Evolutionary conservation across 2,888 invertebrate genomes (phyloP), one percentile per base, ranked within the genome.

Genomic region (Zhengitettix transpicula): DNA sequence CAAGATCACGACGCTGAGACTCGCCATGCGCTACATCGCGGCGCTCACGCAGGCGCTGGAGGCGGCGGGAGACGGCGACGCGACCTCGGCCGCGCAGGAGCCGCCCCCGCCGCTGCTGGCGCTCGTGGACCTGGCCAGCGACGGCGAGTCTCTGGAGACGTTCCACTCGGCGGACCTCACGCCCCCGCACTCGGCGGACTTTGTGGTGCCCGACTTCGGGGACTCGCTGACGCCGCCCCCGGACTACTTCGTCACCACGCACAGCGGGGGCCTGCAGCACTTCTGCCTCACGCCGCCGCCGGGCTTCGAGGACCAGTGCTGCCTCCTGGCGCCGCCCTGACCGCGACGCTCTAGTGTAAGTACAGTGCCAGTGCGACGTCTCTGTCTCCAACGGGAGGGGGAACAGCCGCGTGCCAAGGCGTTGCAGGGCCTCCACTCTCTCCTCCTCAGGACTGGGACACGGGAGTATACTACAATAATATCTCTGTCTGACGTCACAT

Each of bases 1-100:
- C 56, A 93, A 93, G 75, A 93, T 93, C 67, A 90, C 92, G 8
- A 92, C 92, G 0, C 74, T 93, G 55, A 77, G 89, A 44, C 75
- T 92, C 63, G 93, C 93, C 40, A 89, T 93, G 87, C 84, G 86
- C 69, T 93, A 93, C 71, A 93, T 93, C 65, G 75, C 83, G 12
- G 83, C 87, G 14, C 74, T 93, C 57, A 83, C 82, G n/a, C 77
- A 83, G 0, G 81, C 84, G 0, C 73, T 88, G 62, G 68, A 70
- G 53, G 10, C 55, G 14, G 40, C 55, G 11, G 7, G 3, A 2
- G 7, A 7, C 28, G 28, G 28, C 2, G 28, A 7, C 28, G 28
- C 28, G 7, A 28, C 28, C 28, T 28, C 28, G 28, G 3, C 28
- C 28, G 3, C 28, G 28, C 28, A 2, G 28, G 3, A 28, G 28